A percentile compares a stretch with the other conserved stretches of the same genome.
Conservation (phyloP, 2,797 vertebrate species). For the Cephalopachus bancanus region DNA sequence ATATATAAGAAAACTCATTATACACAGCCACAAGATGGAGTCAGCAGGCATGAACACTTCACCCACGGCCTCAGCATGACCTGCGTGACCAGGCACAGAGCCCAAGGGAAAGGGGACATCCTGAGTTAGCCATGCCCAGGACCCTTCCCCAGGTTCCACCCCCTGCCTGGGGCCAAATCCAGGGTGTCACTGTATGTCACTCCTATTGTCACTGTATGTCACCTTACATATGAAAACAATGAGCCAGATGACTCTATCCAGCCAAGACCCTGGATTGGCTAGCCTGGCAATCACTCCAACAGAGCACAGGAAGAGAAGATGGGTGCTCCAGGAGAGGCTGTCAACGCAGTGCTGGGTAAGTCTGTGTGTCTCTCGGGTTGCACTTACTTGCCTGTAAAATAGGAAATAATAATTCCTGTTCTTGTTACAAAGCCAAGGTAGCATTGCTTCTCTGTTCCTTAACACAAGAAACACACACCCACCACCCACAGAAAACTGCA, state of each 20-base stretch:
- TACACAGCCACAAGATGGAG: too few relatives aligned
- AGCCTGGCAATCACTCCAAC: background rate
- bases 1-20: too few relatives aligned
- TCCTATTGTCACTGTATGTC: too few relatives aligned
- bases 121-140: too few relatives aligned
- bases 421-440: slow-evolving; percentile 43
- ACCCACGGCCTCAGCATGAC: too few relatives aligned
- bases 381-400: slow-evolving; percentile 41
- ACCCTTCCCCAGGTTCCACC: too few relatives aligned
- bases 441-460: slow-evolving; percentile 5
- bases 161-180: too few relatives aligned
- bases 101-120: too few relatives aligned
- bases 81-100: too few relatives aligned
- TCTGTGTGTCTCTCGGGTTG: slow-evolving; percentile 24
- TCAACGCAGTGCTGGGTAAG: background rate
- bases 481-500: background rate
- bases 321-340: background rate
- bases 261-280: background rate
- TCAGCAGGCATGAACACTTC: too few relatives aligned
- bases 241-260: background rate
- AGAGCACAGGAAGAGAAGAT: background rate
- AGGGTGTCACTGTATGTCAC: too few relatives aligned
- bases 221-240: background rate
- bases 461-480: background rate
- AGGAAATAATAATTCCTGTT: slow-evolving; percentile 14